Evolutionary conservation across 2,797 vertebrate species (phyloP).

Genomic region (Falco columbarius): DNA sequence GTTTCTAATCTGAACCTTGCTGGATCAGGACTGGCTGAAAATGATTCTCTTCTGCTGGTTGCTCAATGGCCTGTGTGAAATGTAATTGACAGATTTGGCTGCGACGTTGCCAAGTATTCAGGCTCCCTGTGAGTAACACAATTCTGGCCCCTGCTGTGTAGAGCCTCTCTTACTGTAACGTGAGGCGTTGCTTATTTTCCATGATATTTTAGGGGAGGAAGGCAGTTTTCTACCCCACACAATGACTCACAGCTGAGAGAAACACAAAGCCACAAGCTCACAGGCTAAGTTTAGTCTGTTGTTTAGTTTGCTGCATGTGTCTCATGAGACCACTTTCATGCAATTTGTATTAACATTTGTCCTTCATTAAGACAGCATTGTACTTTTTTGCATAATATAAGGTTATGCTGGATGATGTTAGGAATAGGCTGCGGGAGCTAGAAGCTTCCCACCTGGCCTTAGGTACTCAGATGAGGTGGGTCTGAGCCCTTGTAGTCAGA

Average conservation of each 20-base stretch:
- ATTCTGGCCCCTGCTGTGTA: not conserved
- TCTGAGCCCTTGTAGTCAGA: not conserved
- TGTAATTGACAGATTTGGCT: not conserved
- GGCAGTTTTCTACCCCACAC: not conserved
- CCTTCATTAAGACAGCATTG: not conserved
- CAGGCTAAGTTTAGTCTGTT: not conserved
- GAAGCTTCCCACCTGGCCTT: not conserved
- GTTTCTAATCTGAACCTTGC: not conserved
- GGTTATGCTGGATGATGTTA: not conserved
- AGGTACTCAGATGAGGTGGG: not conserved
- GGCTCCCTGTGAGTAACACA: not conserved
- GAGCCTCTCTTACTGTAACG: not conserved
- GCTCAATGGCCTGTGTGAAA: constrained; percentile 1
- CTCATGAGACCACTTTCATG: not conserved
- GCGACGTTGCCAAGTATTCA: not conserved
- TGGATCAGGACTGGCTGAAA: not conserved
- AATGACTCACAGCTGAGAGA: constrained; percentile 33
- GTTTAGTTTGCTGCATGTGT: not conserved
- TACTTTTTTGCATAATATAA: not conserved
- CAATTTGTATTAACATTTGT: not conserved
- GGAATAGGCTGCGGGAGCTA: not conserved
- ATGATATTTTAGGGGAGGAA: not conserved
- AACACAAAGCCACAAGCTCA: not conserved
- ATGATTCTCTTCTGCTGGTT: not conserved
- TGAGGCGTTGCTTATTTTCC: not conserved